Evolutionary conservation across 2,888 invertebrate genomes (phyloP), one percentile per base, ranked within the genome.

Genomic region (Zhuqinia jingwanae): DNA sequence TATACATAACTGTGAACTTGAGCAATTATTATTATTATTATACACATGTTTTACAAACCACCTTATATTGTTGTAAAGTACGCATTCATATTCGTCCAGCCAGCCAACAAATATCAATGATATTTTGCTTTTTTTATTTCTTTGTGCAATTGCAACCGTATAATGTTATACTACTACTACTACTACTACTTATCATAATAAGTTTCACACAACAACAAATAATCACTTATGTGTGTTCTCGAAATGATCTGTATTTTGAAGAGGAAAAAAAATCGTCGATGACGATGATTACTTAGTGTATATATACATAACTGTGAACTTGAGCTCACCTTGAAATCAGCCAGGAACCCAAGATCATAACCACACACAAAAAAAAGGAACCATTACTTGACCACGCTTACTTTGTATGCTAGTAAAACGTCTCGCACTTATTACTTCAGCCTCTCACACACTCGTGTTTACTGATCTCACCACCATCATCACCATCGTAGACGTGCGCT

Each of bases 261-360:
- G 70, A 58, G 45, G 45, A 70, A 81, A 68, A 65, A 77, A 11
- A 22, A 58, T 79, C 79, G 47, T 58, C 42, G 56, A 58, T 70
- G 70, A 70, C 65, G 45, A 3, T 68, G n/a, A 73, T 25, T 56
- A 58, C 76, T 76, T n/a, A n/a, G n/a, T n/a, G n/a, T n/a, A n/a
- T n/a, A n/a, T n/a, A n/a, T n/a, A n/a, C n/a, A 56, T 82, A 82
- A 70, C 58, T 73, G 56, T 70, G 82, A 82, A 75, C 82, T 82
- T 82, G 82, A 75, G 73, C 75, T 82, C 82, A 82, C 82, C 82
- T 82, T 82, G 82, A 60, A 82, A 73, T 73, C 60, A 82, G 73
- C 27, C 78, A 79, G 78, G 78, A 79, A 50, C 75, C 47, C 82
- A 82, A 81, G 82, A 73, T 82, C 82, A 63, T 82, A 82, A 70